Evolutionary conservation across 2,113 vertebrate species (phyloP).

Genomic region (Oostethus manadensis): DNA sequence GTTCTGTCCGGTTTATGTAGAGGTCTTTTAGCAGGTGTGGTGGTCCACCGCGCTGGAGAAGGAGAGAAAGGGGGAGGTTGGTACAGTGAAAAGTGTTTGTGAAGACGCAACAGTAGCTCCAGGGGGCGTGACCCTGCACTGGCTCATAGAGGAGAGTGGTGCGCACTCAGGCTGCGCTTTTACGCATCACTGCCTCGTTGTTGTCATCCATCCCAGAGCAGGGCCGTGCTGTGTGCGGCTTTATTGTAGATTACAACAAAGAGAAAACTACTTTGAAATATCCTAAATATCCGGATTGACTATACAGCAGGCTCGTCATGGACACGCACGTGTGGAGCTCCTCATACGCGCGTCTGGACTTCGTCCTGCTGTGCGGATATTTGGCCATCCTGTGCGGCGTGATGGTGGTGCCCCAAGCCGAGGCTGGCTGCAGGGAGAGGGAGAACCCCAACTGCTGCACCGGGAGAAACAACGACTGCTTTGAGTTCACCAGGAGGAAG

Average conservation of each 20-base stretch:
- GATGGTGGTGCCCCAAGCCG: constrained; percentile 30
- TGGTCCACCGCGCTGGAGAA: too few relatives aligned
- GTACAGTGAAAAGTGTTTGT: constrained; percentile 18
- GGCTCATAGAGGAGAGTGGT: constrained; percentile 24
- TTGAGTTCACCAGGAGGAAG: constrained; percentile 47
- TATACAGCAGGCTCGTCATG: constrained; percentile 39
- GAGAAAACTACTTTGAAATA: neutral
- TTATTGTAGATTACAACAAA: constrained; percentile 5
- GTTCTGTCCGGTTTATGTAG: too few relatives aligned
- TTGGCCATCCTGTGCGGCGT: constrained; percentile 51
- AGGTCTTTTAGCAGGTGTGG: too few relatives aligned
- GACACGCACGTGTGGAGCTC: constrained; percentile 46
- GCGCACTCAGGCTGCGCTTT: constrained; percentile 35
- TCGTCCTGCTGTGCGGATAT: constrained; percentile 37
- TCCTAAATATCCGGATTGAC: neutral
- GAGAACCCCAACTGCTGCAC: constrained; percentile 74
- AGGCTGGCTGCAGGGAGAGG: constrained; percentile 71
- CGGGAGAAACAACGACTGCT: constrained; percentile 80
- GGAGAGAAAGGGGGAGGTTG: constrained; percentile 4
- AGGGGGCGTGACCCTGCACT: constrained; percentile 50
- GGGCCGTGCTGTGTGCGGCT: constrained; percentile 24
- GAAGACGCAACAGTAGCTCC: constrained; percentile 28
- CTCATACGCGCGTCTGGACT: constrained; percentile 31
- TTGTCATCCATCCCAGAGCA: constrained; percentile 3
- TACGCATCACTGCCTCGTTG: constrained; percentile 37